These are phyloP conservation scores for Sebastes itinus DNA, from an alignment of 2,797 vertebrate species.

Conservation along the genomic window DNA sequence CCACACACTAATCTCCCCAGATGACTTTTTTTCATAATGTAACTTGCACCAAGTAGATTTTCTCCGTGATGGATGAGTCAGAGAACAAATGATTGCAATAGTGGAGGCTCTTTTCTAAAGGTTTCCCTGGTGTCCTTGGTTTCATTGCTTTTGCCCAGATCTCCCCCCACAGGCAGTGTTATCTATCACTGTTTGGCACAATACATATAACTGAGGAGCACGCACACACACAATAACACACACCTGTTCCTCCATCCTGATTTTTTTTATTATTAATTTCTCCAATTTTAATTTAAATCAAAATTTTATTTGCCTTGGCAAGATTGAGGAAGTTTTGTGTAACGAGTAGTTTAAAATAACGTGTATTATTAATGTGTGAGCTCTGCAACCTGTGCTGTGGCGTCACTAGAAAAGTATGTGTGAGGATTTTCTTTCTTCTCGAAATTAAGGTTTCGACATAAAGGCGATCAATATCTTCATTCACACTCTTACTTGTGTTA, in stretches of 20 bases:
- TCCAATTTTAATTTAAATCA: conserved; percentile 12
- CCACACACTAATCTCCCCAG: conserved; percentile 39
- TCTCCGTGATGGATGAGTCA: conserved; percentile 57
- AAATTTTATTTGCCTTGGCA: not conserved
- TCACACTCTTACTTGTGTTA: not conserved
- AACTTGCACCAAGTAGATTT: conserved; percentile 32
- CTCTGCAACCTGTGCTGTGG: not conserved
- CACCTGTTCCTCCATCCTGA: not conserved
- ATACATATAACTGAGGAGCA: conserved; percentile 8
- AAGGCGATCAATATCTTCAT: not conserved
- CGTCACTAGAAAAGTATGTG: not conserved
- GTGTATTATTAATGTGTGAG: not conserved
- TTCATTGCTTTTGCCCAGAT: conserved; percentile 43
- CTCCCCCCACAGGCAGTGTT: conserved; percentile 20
- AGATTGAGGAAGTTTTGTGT: not conserved
- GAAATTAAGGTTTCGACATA: not conserved
- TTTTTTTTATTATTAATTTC: conserved; percentile 6
- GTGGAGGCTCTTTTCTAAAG: conserved; percentile 39
- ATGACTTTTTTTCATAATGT: conserved; percentile 56
- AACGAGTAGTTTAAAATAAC: not conserved
- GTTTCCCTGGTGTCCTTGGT: conserved; percentile 31
- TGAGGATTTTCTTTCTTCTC: not conserved
- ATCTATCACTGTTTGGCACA: conserved; percentile 44
- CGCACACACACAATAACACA: not conserved
- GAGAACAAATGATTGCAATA: conserved; percentile 43